Percentiles rank a stretch among this genome's conserved stretches.
Evolutionary conservation across 64 coral and sea anemone species (phyloP).

Genomic region (Orbicella faveolata): DNA sequence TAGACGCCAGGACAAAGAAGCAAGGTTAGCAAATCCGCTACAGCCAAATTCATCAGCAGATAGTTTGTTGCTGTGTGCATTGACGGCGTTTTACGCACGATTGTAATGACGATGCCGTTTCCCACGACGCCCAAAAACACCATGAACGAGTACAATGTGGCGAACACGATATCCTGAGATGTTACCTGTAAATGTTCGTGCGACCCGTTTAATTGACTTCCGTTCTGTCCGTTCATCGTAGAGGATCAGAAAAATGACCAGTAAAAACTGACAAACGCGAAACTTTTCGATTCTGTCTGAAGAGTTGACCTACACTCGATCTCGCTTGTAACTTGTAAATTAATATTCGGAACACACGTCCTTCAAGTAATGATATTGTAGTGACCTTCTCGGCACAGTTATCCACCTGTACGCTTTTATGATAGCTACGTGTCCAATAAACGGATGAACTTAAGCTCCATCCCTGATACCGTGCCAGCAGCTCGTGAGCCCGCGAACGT

Average conservation of each 20-base stretch:
- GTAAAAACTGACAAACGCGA: neutral
- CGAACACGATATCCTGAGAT: constrained; percentile 14
- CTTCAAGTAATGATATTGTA: neutral
- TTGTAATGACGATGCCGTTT: constrained; percentile 20
- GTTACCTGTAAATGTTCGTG: neutral
- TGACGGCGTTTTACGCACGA: constrained; percentile 11
- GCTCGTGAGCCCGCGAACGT: neutral
- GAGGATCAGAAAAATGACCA: neutral
- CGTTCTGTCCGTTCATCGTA: neutral
- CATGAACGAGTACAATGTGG: constrained; percentile 36
- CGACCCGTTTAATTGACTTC: neutral
- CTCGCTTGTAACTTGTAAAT: neutral
- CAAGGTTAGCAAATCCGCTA: constrained; percentile 40
- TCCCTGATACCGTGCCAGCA: neutral
- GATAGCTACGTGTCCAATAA: no score
- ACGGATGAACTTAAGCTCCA: no score
- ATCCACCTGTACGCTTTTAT: neutral
- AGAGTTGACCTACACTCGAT: neutral
- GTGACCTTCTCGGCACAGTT: neutral
- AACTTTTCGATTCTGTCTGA: neutral
- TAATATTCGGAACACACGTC: neutral
- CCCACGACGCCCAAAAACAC: constrained; percentile 34
- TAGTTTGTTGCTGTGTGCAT: constrained; percentile 44
- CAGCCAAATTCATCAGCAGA: constrained; percentile 35
- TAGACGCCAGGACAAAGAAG: constrained; percentile 10